Percentiles rank a stretch among this genome's conserved stretches.
Conservation (phyloP, 1,140 invertebrate species). For the Chrysomallon squamiferum region DNA sequence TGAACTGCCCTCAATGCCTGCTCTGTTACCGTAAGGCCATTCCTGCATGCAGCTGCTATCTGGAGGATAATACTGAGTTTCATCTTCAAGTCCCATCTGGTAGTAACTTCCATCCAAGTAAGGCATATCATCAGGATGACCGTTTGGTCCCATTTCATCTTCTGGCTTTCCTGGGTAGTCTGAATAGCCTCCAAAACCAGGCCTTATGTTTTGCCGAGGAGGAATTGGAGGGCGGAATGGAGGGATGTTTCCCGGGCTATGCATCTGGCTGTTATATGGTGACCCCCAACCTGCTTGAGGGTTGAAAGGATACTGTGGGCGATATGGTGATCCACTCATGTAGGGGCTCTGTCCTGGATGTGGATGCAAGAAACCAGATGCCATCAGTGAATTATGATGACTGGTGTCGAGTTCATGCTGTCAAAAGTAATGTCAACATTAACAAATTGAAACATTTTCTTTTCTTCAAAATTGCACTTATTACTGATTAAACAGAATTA, state of each 20-base stretch:
- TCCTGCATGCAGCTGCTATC: slow-evolving; percentile 1
- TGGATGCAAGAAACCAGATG: no score
- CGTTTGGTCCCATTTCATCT: slow-evolving; percentile 5
- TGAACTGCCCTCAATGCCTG: slow-evolving; percentile 19
- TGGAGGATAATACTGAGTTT: neutral
- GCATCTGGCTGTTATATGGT: slow-evolving; percentile 14
- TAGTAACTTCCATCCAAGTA: slow-evolving; percentile 11
- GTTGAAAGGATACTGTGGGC: no score
- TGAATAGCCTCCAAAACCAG: neutral
- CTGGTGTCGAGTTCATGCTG: no score
- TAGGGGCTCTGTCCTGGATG: no score
- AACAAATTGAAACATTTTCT: no score
- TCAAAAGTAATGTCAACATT: no score
- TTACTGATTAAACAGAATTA: no score
- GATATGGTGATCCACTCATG: no score
- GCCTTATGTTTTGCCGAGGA: neutral
- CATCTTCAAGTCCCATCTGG: neutral
- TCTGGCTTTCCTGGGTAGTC: neutral
- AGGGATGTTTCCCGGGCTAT: slow-evolving; percentile 9
- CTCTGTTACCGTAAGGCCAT: slow-evolving; percentile 18
- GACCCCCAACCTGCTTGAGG: neutral
- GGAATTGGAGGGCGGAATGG: slow-evolving; percentile 10
- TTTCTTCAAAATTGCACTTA: no score
- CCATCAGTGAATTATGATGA: no score
- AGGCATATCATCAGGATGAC: slow-evolving; percentile 10